A percentile compares a stretch with the other conserved stretches of the same genome.
Conservation (phyloP, 92 coral and sea anemone species). For the Blastomussa wellsi region DNA sequence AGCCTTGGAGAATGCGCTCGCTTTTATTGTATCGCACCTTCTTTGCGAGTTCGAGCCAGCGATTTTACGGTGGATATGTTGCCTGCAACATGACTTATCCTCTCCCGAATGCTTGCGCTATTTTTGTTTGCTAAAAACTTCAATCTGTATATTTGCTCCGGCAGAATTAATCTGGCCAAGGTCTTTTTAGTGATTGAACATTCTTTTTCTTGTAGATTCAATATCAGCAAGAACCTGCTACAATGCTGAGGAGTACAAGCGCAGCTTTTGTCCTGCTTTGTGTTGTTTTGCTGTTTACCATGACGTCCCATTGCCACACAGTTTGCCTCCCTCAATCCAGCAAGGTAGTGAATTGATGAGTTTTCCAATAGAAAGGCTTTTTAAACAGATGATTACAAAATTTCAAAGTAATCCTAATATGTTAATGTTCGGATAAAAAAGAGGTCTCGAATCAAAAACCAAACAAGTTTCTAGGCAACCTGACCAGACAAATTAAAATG, state of each 20-base stretch:
- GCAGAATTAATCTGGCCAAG: neutral
- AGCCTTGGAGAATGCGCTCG: neutral
- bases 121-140: neutral
- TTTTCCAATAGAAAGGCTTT: neutral
- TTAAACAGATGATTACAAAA: neutral
- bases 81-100: too few species aligned
- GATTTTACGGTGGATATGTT: too few species aligned
- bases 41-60: too few species aligned
- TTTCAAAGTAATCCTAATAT: neutral
- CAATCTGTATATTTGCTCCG: too few species aligned
- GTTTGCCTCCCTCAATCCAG: slow-evolving; percentile 23
- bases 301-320: slow-evolving; percentile 44
- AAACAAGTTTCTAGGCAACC: too few species aligned
- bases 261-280: slow-evolving; percentile 49
- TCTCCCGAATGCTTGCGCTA: too few species aligned
- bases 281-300: slow-evolving; percentile 57
- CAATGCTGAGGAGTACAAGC: slow-evolving; percentile 39
- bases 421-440: neutral
- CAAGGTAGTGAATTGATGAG: slow-evolving; percentile 21
- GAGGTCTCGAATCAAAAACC: neutral
- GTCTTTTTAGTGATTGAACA: neutral
- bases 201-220: slow-evolving; percentile 15
- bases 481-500: neutral
- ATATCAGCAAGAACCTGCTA: slow-evolving; percentile 34
- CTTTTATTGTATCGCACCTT: neutral